Base-by-base conservation (phyloP, 2,888 invertebrate genomes). In the Macrophya annulata region DNA sequence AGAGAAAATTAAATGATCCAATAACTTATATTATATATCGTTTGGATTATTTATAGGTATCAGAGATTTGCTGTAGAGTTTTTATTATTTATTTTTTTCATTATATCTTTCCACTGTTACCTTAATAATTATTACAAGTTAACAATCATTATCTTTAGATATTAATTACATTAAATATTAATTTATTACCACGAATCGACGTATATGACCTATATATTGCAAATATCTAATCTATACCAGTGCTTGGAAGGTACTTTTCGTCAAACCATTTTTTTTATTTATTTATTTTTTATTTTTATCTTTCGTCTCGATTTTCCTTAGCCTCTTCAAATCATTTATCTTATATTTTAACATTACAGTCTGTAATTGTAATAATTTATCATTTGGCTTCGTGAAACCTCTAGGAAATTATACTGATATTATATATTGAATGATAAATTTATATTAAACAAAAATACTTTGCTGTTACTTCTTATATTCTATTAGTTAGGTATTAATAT, bases 51-150 rank as follows among this genome's bases (percentile, higher is more conserved):
- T 79, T 59, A 10, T 48, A n/a, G 12, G 17, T 71, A 55, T 21
- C 62, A 37, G 31, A 48, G 48, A 31, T 83, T 81, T 81, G 21
- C 15, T 81, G 40, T 62, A n/a, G 48, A 48, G 17, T 65, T 21
- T 82, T 83, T 45, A 84, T 82, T 82, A 82, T 83, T 83, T 83
- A 45, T 68, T 83, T 45, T 68, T 83, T 25, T 83, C 83, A n/a
- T 83, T 51, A 71, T 81, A 85, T 82, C 71, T 81, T 85, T 85
- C 59, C 85, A 72, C 68, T 85, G 85, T 74, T 79, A 86, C 85
- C 84, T 88, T 88, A 89, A 89, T 89, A 89, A 89, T 90, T 90
- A 90, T 90, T 90, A 91, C 89, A 91, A 92, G 90, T 92, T 90
- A 92, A 91, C 89, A 91, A 91, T 90, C 90, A 90, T 83, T 71